Evolutionary conservation across 2,797 vertebrate genomes (phyloP).

Genomic region (Arnoldichthys spilopterus): DNA sequence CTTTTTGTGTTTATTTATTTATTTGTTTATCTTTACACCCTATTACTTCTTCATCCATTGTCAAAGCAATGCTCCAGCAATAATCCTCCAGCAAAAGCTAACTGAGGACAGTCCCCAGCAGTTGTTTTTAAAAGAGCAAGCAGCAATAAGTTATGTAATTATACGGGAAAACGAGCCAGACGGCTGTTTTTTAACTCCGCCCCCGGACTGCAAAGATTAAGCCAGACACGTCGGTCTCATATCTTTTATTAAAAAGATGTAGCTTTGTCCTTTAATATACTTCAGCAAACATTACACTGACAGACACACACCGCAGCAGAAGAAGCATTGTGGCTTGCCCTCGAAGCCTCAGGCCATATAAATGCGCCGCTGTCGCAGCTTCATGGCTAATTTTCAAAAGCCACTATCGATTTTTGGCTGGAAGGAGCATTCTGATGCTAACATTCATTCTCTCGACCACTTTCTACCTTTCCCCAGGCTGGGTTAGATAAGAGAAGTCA

Average conservation of each 20-base stretch:
- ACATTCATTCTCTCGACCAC: conserved; percentile 46
- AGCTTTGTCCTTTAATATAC: conserved; percentile 59
- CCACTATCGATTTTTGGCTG: conserved; percentile 49
- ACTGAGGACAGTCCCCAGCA: background rate
- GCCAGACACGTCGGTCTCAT: background rate
- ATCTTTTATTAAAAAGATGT: conserved; percentile 42
- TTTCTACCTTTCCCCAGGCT: conserved; percentile 5
- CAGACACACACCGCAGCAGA: too few species aligned
- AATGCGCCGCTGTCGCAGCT: conserved; percentile 43
- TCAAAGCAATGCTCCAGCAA: background rate
- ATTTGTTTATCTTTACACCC: background rate
- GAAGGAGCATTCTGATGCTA: conserved; percentile 31
- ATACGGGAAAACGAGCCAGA: background rate
- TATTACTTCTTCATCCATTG: background rate
- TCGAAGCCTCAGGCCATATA: too few species aligned
- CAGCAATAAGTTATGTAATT: conserved; percentile 17
- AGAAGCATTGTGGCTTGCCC: too few species aligned
- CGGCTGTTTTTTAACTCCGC: too few species aligned
- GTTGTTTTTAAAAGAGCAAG: too few species aligned
- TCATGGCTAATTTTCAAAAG: conserved; percentile 52
- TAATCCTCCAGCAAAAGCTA: background rate
- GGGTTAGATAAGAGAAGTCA: background rate
- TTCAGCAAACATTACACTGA: conserved; percentile 13
- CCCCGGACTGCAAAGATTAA: background rate
- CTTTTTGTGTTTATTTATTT: background rate